Conservation (phyloP, 2,113 vertebrate genomes). For the Petrocephalus zakoni region DNA sequence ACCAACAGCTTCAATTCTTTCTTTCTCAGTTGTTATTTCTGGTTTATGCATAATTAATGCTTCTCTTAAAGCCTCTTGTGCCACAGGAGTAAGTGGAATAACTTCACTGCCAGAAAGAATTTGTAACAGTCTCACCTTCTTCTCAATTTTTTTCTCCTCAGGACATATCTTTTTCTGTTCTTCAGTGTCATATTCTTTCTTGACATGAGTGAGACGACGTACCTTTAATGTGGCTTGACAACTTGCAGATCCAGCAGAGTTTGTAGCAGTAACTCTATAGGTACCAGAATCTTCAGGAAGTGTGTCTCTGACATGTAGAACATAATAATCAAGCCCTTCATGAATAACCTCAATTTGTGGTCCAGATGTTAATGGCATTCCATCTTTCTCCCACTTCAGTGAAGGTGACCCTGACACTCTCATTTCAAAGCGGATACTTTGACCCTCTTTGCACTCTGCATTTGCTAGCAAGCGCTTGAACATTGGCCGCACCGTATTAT, state of each 20-base stretch:
- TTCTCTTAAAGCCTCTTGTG: conserved; percentile 85
- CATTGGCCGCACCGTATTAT: conserved; percentile 90
- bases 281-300: conserved; percentile 88
- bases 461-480: conserved; percentile 97
- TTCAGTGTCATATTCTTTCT: conserved; percentile 76
- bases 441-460: conserved; percentile 87
- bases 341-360: conserved; percentile 89
- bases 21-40: conserved; percentile 80
- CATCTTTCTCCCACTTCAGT: conserved; percentile 95
- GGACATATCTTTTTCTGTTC: conserved; percentile 67
- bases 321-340: conserved; percentile 94
- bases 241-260: conserved; percentile 90
- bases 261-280: conserved; percentile 93
- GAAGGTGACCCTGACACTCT: conserved; percentile 84
- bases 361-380: conserved; percentile 78
- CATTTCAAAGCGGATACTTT: conserved; percentile 88
- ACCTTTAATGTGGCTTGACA: conserved; percentile 91
- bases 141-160: conserved; percentile 75
- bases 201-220: conserved; percentile 76
- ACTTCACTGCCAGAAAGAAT: conserved; percentile 78
- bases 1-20: conserved; percentile 81
- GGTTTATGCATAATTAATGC: conserved; percentile 88
- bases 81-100: conserved; percentile 74
- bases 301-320: conserved; percentile 85
- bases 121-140: conserved; percentile 85